Percentiles rank a stretch among this genome's conserved stretches.
phyloP scores from a whole-genome alignment of 2,888 invertebrate genomes.

The Lasioglossum morio region DNA sequence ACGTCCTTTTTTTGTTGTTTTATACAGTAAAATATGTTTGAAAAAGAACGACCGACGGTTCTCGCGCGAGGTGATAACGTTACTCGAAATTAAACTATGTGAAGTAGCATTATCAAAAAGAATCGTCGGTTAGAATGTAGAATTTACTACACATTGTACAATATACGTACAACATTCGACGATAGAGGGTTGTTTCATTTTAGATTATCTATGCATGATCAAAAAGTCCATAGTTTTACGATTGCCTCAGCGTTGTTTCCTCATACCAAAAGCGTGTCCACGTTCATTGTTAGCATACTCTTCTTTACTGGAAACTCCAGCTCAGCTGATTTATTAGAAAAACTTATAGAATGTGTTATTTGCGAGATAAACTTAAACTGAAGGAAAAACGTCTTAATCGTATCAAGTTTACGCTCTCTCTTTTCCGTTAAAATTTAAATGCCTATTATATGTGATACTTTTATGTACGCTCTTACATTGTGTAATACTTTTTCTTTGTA shows the following conservation, averaged over 20 bases:
- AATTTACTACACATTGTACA: constrained; percentile 60
- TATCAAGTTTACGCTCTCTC: constrained; percentile 78
- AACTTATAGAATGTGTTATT: constrained; percentile 44
- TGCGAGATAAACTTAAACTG: constrained; percentile 61
- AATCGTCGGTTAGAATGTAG: constrained; percentile 66
- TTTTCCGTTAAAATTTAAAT: constrained; percentile 67
- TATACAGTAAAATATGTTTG: constrained; percentile 14
- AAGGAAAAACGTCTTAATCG: constrained; percentile 67
- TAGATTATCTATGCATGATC: constrained; percentile 82
- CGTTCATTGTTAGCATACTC: constrained; percentile 66
- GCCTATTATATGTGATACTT: constrained; percentile 41
- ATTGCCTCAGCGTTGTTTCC: constrained; percentile 85
- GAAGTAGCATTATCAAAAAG: constrained; percentile 66
- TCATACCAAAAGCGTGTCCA: constrained; percentile 81
- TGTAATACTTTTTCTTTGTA: constrained; percentile 18
- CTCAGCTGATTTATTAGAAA: constrained; percentile 50
- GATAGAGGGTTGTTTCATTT: constrained; percentile 74
- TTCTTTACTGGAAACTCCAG: constrained; percentile 76
- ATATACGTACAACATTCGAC: constrained; percentile 70
- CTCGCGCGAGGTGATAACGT: constrained; percentile 60
- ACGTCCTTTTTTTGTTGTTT: constrained; percentile 57
- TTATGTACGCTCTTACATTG: constrained; percentile 58
- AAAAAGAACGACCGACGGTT: constrained; percentile 71
- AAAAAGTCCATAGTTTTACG: constrained; percentile 85
- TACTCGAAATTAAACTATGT: constrained; percentile 45